Percentiles rank a stretch among this genome's conserved stretches.
These are phyloP conservation scores for Lethrus apterus DNA, from an alignment of 1,140 invertebrate genomes.

Conservation along the genomic window DNA sequence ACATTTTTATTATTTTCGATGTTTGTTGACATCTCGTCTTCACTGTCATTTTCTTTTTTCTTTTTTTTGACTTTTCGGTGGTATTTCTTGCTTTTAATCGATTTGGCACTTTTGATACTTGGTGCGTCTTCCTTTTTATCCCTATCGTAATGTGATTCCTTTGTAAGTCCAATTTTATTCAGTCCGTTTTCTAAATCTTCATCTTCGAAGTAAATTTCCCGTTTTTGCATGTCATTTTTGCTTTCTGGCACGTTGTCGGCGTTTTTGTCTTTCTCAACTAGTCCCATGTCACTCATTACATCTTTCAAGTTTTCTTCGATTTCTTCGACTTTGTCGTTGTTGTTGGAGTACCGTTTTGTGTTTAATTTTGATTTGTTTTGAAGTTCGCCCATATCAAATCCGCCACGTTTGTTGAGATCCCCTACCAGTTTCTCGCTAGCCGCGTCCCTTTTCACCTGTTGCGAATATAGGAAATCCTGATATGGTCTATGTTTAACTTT, in stretches of 20 bases:
- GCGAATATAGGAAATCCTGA: conserved; percentile 5
- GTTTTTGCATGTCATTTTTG: conserved; percentile 16
- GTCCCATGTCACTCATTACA: conserved; percentile 31
- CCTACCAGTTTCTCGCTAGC: not conserved
- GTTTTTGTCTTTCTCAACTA: conserved; percentile 26
- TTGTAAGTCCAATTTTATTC: conserved; percentile 24
- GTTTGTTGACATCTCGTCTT: not conserved
- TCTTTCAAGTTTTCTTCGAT: conserved; percentile 29
- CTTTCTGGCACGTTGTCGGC: conserved; percentile 14
- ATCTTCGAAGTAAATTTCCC: conserved; percentile 24
- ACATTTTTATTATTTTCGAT: not conserved
- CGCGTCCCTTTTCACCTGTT: conserved; percentile 7
- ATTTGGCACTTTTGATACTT: conserved; percentile 11
- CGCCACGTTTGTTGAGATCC: conserved; percentile 5
- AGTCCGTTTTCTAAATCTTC: conserved; percentile 30
- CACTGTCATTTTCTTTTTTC: not conserved
- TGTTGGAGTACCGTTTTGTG: not conserved
- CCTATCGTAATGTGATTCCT: conserved; percentile 15
- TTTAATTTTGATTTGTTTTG: conserved; percentile 8
- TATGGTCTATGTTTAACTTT: conserved; percentile 14
- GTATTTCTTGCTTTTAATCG: not conserved
- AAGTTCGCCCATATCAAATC: conserved; percentile 12
- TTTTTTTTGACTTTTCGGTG: conserved; percentile 9
- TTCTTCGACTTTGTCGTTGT: conserved; percentile 17
- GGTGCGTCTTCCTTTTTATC: conserved; percentile 17